phyloP scores from a whole-genome alignment of 92 coral and sea anemone species.

The Desmophyllum pertusum region DNA sequence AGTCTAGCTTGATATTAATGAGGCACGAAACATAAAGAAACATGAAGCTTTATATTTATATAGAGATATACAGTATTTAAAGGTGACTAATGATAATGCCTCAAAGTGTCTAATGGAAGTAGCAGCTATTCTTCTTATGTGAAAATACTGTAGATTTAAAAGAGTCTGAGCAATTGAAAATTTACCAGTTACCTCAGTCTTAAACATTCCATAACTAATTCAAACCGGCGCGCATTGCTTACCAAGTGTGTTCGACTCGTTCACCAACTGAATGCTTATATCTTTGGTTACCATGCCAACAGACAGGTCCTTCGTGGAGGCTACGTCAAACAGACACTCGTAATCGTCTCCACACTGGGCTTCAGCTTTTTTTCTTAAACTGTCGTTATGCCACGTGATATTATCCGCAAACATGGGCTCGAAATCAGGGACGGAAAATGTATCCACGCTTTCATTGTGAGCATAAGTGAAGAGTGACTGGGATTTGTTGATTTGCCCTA shows the following conservation, averaged over 20 bases:
- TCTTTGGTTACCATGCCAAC: conserved; percentile 65
- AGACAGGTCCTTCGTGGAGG: conserved; percentile 67
- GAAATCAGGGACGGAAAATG: conserved; percentile 46
- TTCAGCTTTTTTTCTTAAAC: conserved; percentile 47
- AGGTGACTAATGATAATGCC: too few relatives aligned
- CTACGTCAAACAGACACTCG: conserved; percentile 78
- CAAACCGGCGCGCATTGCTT: too few relatives aligned
- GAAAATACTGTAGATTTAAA: too few relatives aligned
- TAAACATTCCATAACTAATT: too few relatives aligned
- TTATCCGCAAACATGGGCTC: conserved; percentile 73
- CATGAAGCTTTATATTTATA: too few relatives aligned
- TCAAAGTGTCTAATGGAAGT: too few relatives aligned
- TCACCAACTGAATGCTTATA: conserved; percentile 51
- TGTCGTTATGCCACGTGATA: conserved; percentile 53
- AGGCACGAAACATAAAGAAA: too few relatives aligned
- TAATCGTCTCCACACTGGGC: conserved; percentile 55
- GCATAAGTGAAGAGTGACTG: conserved; percentile 62
- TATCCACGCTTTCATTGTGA: conserved; percentile 50
- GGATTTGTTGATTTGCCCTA: conserved; percentile 62
- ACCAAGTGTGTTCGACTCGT: conserved; percentile 68
- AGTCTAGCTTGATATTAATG: too few relatives aligned
- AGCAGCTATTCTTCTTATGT: too few relatives aligned
- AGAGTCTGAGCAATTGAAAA: too few relatives aligned
- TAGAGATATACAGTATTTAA: too few relatives aligned
- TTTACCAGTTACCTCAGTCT: too few relatives aligned